Evolutionary conservation across 2,888 invertebrate species (phyloP).

Genomic region (Deilephila elpenor): DNA sequence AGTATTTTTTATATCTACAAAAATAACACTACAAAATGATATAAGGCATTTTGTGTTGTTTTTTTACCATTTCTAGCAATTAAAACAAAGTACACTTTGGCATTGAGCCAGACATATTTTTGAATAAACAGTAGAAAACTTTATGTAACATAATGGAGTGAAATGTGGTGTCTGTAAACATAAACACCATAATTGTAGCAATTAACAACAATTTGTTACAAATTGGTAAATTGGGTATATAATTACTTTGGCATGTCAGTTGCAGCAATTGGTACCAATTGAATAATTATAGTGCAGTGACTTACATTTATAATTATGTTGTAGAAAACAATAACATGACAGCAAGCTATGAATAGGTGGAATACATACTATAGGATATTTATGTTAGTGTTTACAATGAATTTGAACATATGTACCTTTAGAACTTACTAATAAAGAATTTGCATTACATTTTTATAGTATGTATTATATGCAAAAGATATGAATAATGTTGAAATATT

Average conservation of each 20-base stretch:
- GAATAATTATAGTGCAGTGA: not conserved
- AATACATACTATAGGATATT: too few relatives aligned
- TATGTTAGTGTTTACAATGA: too few relatives aligned
- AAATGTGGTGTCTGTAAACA: not conserved
- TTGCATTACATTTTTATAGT: too few relatives aligned
- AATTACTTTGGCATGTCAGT: not conserved
- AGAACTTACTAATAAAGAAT: too few relatives aligned
- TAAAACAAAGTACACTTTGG: not conserved
- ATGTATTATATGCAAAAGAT: too few relatives aligned
- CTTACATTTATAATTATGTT: not conserved
- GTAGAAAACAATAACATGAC: too few relatives aligned
- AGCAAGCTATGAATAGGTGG: too few relatives aligned
- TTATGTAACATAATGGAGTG: slow-evolving; percentile 5
- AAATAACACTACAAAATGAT: not conserved
- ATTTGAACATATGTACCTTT: too few relatives aligned
- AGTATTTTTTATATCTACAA: not conserved
- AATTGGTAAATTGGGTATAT: not conserved
- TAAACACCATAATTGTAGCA: not conserved
- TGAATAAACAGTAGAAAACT: not conserved
- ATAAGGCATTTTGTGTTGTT: not conserved
- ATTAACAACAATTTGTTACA: slow-evolving; percentile 16
- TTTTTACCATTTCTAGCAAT: not conserved
- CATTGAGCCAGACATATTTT: slow-evolving; percentile 13
- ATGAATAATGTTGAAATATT: too few relatives aligned
- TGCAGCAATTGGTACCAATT: not conserved